Base-by-base conservation (phyloP, 1,140 invertebrate species). In the Bombus consobrinus region DNA sequence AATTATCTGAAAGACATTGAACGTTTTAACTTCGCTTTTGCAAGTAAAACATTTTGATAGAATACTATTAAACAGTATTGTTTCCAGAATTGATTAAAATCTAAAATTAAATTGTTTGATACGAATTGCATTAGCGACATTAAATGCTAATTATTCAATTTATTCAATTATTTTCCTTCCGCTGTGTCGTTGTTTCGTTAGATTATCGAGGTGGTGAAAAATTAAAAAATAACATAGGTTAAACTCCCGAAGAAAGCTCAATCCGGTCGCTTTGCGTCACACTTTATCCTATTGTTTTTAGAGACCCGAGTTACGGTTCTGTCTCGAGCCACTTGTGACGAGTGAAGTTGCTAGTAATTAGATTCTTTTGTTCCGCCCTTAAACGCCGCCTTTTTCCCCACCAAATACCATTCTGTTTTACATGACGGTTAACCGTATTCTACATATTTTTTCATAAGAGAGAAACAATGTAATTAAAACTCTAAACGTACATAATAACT, bases 281-380 rank as follows among this genome's bases (percentile, higher is more conserved):
- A 28, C 74, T 78, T 78, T 83, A 69, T 43, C 22, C 81, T n/a
- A 77, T 83, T 83, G 74, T 83, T 78, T 34, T 28, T 41, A 43
- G 41, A 18, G 64, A 13, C 22, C 43, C n/a, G 74, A 78, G 47
- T 57, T 69, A 47, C 74, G 62, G 37, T 41, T 32, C 41, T 69
- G 74, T 69, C 64, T 57, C 74, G 37, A n/a, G 64, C 64, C 81
- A 83, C 81, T 83, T 83, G 64, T 34, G 81, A 69, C 74, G 43
- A 68, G 74, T 53, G 39, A 47, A 83, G 73, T 83, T 69, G 81
- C 64, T n/a, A 57, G 81, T 83, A 83, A 83, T 83, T 83, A 78
- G 64, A 83, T 83, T 83, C 81, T 78, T 83, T 78, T 83, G 64
- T 83, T 78, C 47, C 32, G 5, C 22, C 34, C 41, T 78, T 69